Evolutionary conservation across 2,797 vertebrate species (phyloP).

Genomic region (Hipposideros larvatus): DNA sequence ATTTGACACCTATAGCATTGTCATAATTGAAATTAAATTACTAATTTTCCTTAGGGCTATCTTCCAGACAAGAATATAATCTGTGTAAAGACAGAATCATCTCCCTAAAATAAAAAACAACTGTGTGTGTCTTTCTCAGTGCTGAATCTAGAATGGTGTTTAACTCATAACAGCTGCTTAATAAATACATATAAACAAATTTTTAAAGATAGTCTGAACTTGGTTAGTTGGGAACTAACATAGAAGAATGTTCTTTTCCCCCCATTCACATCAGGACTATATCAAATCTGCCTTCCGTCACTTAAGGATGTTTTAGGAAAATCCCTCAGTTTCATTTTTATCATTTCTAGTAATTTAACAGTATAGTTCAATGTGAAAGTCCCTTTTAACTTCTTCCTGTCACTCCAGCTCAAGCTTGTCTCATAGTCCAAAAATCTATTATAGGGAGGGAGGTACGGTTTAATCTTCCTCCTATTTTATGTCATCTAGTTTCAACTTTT

Average conservation of each 20-base stretch:
- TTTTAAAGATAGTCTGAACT: not conserved
- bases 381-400: slow-evolving; percentile 70
- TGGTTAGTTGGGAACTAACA: not conserved
- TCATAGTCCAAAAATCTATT: slow-evolving; percentile 34
- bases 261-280: not conserved
- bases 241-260: not conserved
- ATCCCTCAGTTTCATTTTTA: slow-evolving; percentile 72
- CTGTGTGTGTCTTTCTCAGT: not conserved
- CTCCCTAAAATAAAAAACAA: too few relatives aligned
- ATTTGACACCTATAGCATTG: not conserved
- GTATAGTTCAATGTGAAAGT: slow-evolving; percentile 65
- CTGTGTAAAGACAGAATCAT: not conserved
- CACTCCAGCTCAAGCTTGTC: slow-evolving; percentile 31
- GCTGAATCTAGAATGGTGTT: not conserved
- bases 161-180: not conserved
- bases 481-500: slow-evolving; percentile 46
- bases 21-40: not conserved
- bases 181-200: not conserved
- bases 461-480: not conserved
- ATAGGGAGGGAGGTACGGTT: not conserved
- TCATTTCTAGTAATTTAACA: slow-evolving; percentile 74
- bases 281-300: slow-evolving; percentile 7
- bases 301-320: slow-evolving; percentile 67
- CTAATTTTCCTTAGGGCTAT: not conserved
- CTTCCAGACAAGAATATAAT: not conserved